Percentiles rank a stretch among this genome's conserved stretches.
Evolutionary conservation across 2,113 vertebrate species (phyloP).

Genomic region (Willisornis vidua): DNA sequence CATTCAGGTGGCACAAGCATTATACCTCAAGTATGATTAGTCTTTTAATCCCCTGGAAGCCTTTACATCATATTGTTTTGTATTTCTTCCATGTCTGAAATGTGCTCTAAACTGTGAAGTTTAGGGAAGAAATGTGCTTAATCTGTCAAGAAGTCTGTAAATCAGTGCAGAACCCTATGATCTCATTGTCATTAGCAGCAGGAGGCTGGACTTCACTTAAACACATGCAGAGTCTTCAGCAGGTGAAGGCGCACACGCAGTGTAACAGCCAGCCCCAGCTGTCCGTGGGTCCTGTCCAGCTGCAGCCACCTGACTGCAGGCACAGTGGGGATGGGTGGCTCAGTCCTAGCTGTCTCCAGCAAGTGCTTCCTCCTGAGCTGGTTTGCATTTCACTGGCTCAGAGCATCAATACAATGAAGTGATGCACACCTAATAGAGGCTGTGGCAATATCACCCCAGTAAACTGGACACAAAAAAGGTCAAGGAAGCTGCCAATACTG

Average conservation of each 20-base stretch:
- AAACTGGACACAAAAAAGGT: neutral
- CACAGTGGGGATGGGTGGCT: neutral
- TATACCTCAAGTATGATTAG: neutral
- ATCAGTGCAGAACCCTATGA: neutral
- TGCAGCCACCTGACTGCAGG: neutral
- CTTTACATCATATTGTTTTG: neutral
- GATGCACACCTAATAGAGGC: neutral
- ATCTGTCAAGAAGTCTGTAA: neutral
- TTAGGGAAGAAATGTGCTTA: neutral
- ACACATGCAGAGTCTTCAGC: fast-evolving
- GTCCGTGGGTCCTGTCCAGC: neutral
- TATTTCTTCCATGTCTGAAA: neutral
- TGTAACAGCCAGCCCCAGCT: fast-evolving
- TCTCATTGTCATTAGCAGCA: fast-evolving
- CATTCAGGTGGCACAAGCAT: neutral
- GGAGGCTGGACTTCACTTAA: neutral
- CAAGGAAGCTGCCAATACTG: neutral
- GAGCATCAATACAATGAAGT: neutral
- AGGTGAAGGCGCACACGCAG: fast-evolving
- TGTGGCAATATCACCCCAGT: fast-evolving
- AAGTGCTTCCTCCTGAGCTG: fast-evolving
- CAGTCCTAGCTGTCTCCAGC: fast-evolving
- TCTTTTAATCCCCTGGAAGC: neutral
- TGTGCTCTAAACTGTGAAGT: neutral
- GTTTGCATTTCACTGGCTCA: neutral